Base-by-base conservation (phyloP, 2,797 vertebrate genomes). In the Hydrocynus forskahlii region DNA sequence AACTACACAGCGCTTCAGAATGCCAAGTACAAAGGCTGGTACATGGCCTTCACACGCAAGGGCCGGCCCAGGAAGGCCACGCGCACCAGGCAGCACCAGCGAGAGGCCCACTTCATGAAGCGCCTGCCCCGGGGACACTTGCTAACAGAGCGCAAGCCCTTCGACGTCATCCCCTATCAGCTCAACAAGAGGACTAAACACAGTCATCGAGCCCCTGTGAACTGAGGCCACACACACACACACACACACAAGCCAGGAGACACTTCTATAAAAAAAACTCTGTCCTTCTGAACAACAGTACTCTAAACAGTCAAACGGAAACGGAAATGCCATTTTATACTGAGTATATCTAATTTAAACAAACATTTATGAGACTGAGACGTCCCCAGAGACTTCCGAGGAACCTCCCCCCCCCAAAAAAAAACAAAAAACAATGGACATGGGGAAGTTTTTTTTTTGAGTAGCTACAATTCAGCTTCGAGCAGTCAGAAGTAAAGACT, bases 31-130 rank as follows among this genome's bases (percentile, higher is more conserved):
- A 96, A 98, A 91, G 97, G 96, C 89, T 99, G 98, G 98, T 99
- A 97, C 92, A 99, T 99, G 98, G 98, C 97, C 82, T 99, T 99
- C 92, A 99, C 98, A 6, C 96, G 97, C 87, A 98, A 97, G 90
- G 98, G 98, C 72, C 96, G 96, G 69, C 98, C 98, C 0, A 94
- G 97, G 86, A 99, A 97, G 91, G 98, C 97, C 88, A 97, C 96
- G 82, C 96, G 95, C 93, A 99, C 97, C 64, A 96, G 96, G 80
- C 98, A 99, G 93, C 98, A 99, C 94, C 98, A 99, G 90, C 94
- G 97, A 16, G 98, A 99, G 92, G 98, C 99, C 67, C 98, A 99
- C 84, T 99, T 99, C 93, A 99, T 99, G 98, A 99, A 99, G 92
- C 93, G 98, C 71, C 95, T 98, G 55, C 97, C 97, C 85, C 96